Evolutionary conservation across 37 sponge, comb jelly and placozoan species (phyloP).

Genomic region (Hexactinellida sp.): DNA sequence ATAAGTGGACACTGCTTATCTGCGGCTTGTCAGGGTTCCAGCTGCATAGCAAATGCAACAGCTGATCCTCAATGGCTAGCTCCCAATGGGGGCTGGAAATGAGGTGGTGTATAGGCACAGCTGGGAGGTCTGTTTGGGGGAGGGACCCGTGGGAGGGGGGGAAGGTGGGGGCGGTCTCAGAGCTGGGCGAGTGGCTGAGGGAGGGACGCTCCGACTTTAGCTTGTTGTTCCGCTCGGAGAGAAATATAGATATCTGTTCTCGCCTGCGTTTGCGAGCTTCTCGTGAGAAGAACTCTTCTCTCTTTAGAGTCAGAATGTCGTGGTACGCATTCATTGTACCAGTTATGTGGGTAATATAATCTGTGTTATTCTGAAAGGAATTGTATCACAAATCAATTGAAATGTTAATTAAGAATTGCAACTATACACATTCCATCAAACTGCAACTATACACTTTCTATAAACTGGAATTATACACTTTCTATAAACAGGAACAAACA

Average conservation of each 20-base stretch:
- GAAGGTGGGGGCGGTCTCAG: not conserved
- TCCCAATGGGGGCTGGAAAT: not conserved
- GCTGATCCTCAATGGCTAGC: not conserved
- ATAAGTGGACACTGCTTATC: not conserved
- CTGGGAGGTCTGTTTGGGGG: not conserved
- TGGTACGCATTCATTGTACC: not conserved
- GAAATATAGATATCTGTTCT: not conserved
- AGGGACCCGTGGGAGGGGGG: not conserved
- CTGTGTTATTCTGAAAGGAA: not conserved
- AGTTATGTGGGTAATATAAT: not conserved
- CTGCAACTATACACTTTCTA: no score
- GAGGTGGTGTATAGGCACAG: not conserved
- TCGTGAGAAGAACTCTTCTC: not conserved
- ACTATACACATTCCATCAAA: no score
- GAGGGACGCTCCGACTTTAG: not conserved
- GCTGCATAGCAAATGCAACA: not conserved
- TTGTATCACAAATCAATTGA: not conserved
- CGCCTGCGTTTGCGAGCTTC: not conserved
- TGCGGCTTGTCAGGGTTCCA: constrained; percentile 4
- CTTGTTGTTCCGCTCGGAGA: not conserved
- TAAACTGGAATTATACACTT: no score
- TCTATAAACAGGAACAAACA: no score
- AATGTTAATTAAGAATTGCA: no score
- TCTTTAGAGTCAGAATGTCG: not conserved
- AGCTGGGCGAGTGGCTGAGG: not conserved